phyloP scores from a whole-genome alignment of 2,888 invertebrate genomes.

The Cantharis rufa region DNA sequence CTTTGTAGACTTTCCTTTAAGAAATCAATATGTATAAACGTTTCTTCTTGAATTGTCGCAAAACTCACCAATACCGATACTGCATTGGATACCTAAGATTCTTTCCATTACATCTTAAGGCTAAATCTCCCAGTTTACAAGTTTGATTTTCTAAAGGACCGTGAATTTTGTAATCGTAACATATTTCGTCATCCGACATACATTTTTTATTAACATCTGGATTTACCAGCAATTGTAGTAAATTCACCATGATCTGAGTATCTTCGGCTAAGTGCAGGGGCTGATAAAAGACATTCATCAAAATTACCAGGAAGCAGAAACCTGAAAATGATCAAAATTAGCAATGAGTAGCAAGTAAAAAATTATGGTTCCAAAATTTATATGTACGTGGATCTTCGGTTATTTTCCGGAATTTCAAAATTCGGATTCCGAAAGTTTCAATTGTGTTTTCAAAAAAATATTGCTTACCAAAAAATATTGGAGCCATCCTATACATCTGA shows the following conservation, averaged over 20 bases:
- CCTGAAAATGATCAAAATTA: slow-evolving; percentile 20
- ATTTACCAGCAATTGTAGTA: slow-evolving; percentile 29
- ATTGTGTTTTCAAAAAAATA: too few relatives aligned
- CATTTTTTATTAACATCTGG: slow-evolving; percentile 25
- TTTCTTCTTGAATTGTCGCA: neutral
- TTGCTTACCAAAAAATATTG: slow-evolving; percentile 39
- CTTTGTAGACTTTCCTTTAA: slow-evolving; percentile 23
- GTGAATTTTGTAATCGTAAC: slow-evolving; percentile 19
- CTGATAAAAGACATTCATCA: slow-evolving; percentile 30
- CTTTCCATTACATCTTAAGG: slow-evolving; percentile 1
- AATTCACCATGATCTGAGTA: slow-evolving; percentile 27
- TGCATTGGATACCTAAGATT: slow-evolving; percentile 23
- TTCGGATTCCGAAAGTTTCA: too few relatives aligned
- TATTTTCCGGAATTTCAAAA: too few relatives aligned
- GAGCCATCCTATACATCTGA: slow-evolving; percentile 40
- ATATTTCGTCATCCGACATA: neutral
- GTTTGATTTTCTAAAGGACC: slow-evolving; percentile 3
- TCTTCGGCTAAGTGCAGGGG: slow-evolving; percentile 21
- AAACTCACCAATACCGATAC: slow-evolving; percentile 30
- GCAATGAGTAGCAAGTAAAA: too few relatives aligned
- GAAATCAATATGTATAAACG: neutral
- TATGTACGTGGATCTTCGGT: too few relatives aligned
- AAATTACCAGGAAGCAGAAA: slow-evolving; percentile 27
- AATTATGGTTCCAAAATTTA: too few relatives aligned
- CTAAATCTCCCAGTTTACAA: neutral